Evolutionary conservation across 2,888 invertebrate genomes (phyloP).

Genomic region (Globia sparganii): DNA sequence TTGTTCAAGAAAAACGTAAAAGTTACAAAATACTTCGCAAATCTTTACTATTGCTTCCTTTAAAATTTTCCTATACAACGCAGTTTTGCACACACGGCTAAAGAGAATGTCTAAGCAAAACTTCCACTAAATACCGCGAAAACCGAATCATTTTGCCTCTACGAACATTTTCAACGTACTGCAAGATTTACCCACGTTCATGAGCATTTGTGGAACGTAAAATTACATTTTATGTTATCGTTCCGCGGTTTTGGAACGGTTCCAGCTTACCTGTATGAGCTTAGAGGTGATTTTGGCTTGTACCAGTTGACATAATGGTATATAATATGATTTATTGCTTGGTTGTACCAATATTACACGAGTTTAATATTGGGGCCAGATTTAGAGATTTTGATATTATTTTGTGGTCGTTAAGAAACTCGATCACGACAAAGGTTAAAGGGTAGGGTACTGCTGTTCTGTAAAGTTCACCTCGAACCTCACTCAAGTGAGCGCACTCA

Average conservation of each 20-base stretch:
- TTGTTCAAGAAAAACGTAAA: neutral
- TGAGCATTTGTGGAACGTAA: slow-evolving; percentile 46
- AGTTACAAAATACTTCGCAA: neutral
- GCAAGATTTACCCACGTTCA: slow-evolving; percentile 43
- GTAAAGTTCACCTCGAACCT: neutral
- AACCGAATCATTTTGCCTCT: slow-evolving; percentile 2
- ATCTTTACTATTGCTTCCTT: neutral
- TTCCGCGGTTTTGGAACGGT: slow-evolving; percentile 28
- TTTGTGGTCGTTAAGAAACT: neutral
- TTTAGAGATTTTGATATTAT: slow-evolving; percentile 22
- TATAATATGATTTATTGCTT: slow-evolving; percentile 30
- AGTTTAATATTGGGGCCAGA: slow-evolving; percentile 15
- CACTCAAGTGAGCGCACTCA: neutral
- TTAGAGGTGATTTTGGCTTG: slow-evolving; percentile 33
- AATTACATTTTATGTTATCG: slow-evolving; percentile 50
- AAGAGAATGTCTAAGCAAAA: neutral
- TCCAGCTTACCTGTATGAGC: slow-evolving; percentile 46
- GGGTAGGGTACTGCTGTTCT: neutral
- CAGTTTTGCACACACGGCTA: neutral
- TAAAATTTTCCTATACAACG: neutral
- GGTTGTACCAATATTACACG: slow-evolving; percentile 9
- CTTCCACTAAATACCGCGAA: neutral
- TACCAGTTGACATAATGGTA: slow-evolving; percentile 17
- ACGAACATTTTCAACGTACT: slow-evolving; percentile 10
- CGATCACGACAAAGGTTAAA: neutral